Evolutionary conservation across 2,888 invertebrate genomes (phyloP).

Genomic region (Philaethria dido): DNA sequence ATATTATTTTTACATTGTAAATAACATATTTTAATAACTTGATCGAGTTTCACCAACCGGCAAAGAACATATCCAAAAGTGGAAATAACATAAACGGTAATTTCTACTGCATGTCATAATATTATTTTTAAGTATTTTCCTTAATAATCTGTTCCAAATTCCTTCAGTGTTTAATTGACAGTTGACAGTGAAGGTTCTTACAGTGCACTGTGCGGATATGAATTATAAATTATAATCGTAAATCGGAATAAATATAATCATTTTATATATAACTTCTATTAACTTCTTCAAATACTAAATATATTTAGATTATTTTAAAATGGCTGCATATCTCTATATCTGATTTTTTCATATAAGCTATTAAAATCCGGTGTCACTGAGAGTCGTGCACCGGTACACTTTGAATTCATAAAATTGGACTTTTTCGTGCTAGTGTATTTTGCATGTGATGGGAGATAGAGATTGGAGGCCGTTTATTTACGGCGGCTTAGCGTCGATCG

Average conservation of each 20-base stretch:
- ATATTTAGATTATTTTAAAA: neutral
- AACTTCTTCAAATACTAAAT: neutral
- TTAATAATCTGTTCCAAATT: neutral
- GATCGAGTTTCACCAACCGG: too few relatives aligned
- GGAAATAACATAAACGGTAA: too few relatives aligned
- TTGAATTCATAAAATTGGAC: slow-evolving; percentile 23
- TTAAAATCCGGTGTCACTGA: neutral
- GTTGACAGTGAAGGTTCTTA: neutral
- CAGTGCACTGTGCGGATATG: neutral
- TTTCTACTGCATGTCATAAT: too few relatives aligned
- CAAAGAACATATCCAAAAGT: too few relatives aligned
- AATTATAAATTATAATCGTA: neutral
- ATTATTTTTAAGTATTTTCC: neutral
- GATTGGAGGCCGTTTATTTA: slow-evolving; percentile 97
- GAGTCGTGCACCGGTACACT: slow-evolving; percentile 23
- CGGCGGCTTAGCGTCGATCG: slow-evolving; percentile 96
- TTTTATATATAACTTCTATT: neutral
- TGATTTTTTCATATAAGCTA: slow-evolving; percentile 13
- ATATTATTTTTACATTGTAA: too few relatives aligned
- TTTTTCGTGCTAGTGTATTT: slow-evolving; percentile 29
- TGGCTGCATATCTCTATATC: neutral
- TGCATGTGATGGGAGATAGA: slow-evolving; percentile 88
- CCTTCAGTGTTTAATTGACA: slow-evolving; percentile 12
- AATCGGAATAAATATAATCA: neutral
- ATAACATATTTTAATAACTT: too few relatives aligned